A percentile compares a stretch with the other conserved stretches of the same genome.
These are phyloP conservation scores for Drosophila nigricruria DNA, from an alignment of 2,888 invertebrate genomes.

Conservation along the genomic window DNA sequence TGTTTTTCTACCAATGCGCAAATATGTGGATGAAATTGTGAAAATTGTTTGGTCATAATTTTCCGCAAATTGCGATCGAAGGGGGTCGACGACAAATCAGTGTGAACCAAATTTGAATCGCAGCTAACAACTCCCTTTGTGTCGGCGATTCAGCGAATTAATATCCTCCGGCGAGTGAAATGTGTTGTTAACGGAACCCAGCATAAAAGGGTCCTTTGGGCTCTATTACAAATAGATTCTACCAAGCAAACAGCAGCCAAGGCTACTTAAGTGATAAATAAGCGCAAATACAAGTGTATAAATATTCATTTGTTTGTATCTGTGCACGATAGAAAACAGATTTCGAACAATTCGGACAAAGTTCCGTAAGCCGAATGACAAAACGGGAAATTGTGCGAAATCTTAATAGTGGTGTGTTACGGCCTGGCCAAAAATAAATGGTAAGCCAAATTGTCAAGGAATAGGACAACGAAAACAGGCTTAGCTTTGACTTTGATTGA, in stretches of 20 bases:
- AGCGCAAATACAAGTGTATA: constrained; percentile 17
- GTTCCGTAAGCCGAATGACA: constrained; percentile 15
- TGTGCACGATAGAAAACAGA: constrained; percentile 27
- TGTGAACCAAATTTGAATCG: constrained; percentile 51
- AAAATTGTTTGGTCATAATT: constrained; percentile 59
- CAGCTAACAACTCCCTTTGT: constrained; percentile 17
- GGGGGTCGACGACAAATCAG: constrained; percentile 48
- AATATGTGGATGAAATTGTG: constrained; percentile 46
- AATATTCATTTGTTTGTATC: constrained; percentile 14
- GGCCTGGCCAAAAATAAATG: constrained; percentile 38
- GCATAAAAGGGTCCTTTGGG: constrained; percentile 4
- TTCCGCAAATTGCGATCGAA: constrained; percentile 58
- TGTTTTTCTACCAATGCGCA: constrained; percentile 50
- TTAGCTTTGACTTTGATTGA: constrained; percentile 41
- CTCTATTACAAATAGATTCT: constrained; percentile 26
- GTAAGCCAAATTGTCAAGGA: constrained; percentile 38
- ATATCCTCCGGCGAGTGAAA: constrained; percentile 25
- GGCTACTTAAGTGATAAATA: constrained; percentile 54
- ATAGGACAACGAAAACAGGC: constrained; percentile 1
- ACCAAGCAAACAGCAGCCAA: constrained; percentile 34
- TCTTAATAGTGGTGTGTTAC: constrained; percentile 54
- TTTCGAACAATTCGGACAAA: constrained; percentile 37
- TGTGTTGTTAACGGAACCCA: constrained; percentile 42
- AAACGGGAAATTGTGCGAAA: constrained; percentile 33
- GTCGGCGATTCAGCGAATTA: constrained; percentile 57